Conservation (phyloP, 2,888 invertebrate genomes). For the Esperia sulphurella region DNA sequence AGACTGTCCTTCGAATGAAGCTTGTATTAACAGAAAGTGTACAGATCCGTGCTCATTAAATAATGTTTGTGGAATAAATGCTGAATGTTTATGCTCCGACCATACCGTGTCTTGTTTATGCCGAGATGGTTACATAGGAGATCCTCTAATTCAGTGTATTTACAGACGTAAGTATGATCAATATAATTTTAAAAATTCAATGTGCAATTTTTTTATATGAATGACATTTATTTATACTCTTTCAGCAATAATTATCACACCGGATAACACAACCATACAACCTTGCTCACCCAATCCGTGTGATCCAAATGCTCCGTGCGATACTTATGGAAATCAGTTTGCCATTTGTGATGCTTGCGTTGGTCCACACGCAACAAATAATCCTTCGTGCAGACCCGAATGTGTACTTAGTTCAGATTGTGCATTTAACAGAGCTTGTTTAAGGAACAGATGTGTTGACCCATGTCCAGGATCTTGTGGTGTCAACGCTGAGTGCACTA, state of each 20-base stretch:
- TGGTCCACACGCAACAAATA: constrained; percentile 82
- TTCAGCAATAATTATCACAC: constrained; percentile 72
- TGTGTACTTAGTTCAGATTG: constrained; percentile 90
- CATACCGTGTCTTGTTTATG: constrained; percentile 92
- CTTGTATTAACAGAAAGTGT: constrained; percentile 88
- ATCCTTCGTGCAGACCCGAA: constrained; percentile 89
- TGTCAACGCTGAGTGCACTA: constrained; percentile 83
- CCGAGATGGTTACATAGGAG: constrained; percentile 87
- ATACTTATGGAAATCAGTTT: constrained; percentile 85
- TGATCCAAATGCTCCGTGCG: constrained; percentile 83
- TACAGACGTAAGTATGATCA: constrained; percentile 62
- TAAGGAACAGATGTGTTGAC: constrained; percentile 86
- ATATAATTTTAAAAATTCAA: neutral
- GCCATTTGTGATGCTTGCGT: constrained; percentile 90
- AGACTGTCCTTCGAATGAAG: constrained; percentile 86
- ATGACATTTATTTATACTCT: too few relatives aligned
- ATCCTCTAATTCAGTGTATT: constrained; percentile 88
- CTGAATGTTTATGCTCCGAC: constrained; percentile 87
- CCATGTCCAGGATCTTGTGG: constrained; percentile 91
- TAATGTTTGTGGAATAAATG: constrained; percentile 88
- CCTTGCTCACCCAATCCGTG: constrained; percentile 91
- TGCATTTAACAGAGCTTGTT: constrained; percentile 86
- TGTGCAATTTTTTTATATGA: constrained; percentile 3
- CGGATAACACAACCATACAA: constrained; percentile 81
- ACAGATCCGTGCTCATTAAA: constrained; percentile 84